These are phyloP conservation scores for Etheostoma spectabile DNA, from an alignment of 2,113 vertebrate genomes.

Conservation along the genomic window DNA sequence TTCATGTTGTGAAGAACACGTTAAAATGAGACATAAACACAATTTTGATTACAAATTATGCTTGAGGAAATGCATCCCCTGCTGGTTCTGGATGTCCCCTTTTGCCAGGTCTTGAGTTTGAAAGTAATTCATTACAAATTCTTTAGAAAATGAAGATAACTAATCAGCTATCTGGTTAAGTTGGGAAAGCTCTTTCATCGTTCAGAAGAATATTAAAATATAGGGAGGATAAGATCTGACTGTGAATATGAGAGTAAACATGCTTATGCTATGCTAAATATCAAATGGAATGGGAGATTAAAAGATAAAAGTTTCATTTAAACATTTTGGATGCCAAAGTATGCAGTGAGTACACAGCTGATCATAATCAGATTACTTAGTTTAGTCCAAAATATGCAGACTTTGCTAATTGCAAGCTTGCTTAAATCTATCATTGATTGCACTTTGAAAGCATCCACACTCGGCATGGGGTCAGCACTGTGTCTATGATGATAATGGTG, in stretches of 20 bases:
- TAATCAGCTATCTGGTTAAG: background rate
- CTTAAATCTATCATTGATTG: background rate
- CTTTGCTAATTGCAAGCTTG: constrained; percentile 6
- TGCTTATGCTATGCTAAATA: background rate
- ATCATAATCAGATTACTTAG: background rate
- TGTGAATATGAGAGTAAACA: background rate
- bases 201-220: background rate
- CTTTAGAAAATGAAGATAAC: background rate
- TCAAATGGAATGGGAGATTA: background rate
- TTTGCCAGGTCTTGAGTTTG: background rate
- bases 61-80: constrained; percentile 1
- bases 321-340: background rate
- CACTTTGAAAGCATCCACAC: background rate
- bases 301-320: background rate
- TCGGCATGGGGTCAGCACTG: constrained; percentile 21
- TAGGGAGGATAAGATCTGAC: background rate
- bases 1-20: constrained; percentile 28
- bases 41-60: constrained; percentile 22
- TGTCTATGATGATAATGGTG: constrained; percentile 30
- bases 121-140: background rate
- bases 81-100: background rate
- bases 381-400: background rate
- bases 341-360: background rate
- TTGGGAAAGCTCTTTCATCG: background rate
- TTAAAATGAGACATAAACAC: constrained; percentile 34